phyloP scores from a whole-genome alignment of 37 sponge, comb jelly and placozoan genomes.

The Beroe ovata region DNA sequence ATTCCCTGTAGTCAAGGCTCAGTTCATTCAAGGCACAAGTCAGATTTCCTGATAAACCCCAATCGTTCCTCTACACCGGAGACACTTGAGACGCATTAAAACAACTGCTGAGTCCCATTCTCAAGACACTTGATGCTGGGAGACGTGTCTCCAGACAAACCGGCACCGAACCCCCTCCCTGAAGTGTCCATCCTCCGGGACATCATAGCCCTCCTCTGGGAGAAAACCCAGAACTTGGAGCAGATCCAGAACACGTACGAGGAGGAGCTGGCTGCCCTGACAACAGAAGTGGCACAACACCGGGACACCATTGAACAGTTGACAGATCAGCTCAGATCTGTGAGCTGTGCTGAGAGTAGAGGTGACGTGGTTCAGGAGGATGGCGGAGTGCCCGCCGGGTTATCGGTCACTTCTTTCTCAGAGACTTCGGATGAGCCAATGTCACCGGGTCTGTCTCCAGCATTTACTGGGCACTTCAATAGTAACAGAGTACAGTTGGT shows the following conservation, averaged over 20 bases:
- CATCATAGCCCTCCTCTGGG: neutral
- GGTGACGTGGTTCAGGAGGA: neutral
- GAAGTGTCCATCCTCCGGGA: constrained; percentile 4
- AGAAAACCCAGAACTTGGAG: constrained; percentile 60
- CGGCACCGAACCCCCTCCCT: neutral
- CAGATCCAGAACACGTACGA: constrained; percentile 53
- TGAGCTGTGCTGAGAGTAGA: neutral
- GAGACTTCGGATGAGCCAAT: constrained; percentile 37
- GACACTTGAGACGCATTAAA: too few relatives aligned
- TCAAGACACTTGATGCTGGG: too few relatives aligned
- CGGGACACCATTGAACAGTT: neutral
- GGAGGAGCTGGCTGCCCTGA: neutral
- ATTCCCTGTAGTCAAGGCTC: too few relatives aligned
- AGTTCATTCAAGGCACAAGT: too few relatives aligned
- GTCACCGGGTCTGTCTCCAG: constrained; percentile 13
- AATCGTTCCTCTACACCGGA: too few relatives aligned
- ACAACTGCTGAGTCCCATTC: too few relatives aligned
- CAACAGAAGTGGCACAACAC: neutral
- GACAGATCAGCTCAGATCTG: neutral
- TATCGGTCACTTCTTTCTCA: neutral
- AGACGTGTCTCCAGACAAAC: neutral
- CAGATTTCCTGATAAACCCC: too few relatives aligned
- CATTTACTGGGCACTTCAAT: neutral
- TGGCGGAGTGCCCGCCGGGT: neutral
- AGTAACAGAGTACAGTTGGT: neutral